Base-by-base conservation (phyloP, 1,140 invertebrate species). In the Drosophila nasuta region DNA sequence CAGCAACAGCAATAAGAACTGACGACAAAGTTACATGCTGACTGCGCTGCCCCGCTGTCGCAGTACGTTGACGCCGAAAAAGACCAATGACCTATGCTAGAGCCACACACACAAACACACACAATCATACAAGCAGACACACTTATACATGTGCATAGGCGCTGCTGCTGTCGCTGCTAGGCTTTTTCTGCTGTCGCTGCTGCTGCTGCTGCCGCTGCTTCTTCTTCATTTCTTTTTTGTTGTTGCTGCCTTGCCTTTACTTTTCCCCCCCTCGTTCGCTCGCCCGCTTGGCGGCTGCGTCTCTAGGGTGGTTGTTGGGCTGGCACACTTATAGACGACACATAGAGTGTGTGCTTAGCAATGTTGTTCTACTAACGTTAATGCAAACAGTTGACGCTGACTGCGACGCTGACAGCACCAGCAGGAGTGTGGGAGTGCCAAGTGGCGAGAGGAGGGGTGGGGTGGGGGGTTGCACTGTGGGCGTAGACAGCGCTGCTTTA, bases 31-130 rank as follows among this genome's bases (percentile, higher is more conserved):
- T 89, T 83, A 87, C 83, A 88, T 71, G 76, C 60, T 62, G 57
- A 52, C 82, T 63, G 83, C 48, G 77, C 75, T 81, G 85, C 59
- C 58, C 43, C 75, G 77, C 75, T 79, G 81, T 83, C 82, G 88
- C 78, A 87, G 88, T 91, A 91, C 91, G 90, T 91, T 91, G 91
- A 91, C 91, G 91, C 90, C 91, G 90, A 91, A 91, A 91, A 91
- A 91, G 91, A 91, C 91, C 90, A 91, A 91, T 91, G 91, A 91
- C 91, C 91, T 91, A 91, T 91, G 90, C 79, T 81, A 72, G 76
- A 72, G 72, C 65, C 49, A 68, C 41, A 68, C 71, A 71, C 2
- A 35, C 11, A 52, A 8, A 38, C 2, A 2, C n/a, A n/a, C n/a
- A n/a, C n/a, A n/a, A n/a, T n/a, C n/a, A n/a, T n/a, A n/a, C n/a